Evolutionary conservation across 2,113 vertebrate genomes (phyloP).

Genomic region (Ariopsis seemanni): DNA sequence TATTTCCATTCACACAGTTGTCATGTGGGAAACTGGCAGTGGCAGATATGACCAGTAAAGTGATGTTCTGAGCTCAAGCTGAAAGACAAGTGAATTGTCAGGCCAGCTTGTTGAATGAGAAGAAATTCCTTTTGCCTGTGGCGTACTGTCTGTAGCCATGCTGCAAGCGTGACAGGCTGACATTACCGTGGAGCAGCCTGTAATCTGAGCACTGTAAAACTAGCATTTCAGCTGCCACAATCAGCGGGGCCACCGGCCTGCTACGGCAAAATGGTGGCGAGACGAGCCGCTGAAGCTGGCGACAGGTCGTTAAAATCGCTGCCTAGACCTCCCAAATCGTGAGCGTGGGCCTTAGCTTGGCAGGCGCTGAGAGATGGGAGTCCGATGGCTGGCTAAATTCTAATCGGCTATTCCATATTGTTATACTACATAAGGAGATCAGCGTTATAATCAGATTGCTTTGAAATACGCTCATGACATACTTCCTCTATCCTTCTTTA

Average conservation of each 20-base stretch:
- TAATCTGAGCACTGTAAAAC: slow-evolving; percentile 78
- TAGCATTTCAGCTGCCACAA: slow-evolving; percentile 74
- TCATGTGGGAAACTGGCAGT: slow-evolving; percentile 4
- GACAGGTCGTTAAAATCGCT: slow-evolving; percentile 41
- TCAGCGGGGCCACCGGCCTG: slow-evolving; percentile 66
- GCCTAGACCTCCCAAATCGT: slow-evolving; percentile 40
- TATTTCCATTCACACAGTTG: background rate
- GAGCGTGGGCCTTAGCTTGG: slow-evolving; percentile 51
- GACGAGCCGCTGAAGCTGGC: slow-evolving; percentile 27
- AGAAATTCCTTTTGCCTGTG: slow-evolving; percentile 62
- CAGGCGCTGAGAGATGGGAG: slow-evolving; percentile 60
- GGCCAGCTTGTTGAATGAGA: slow-evolving; percentile 59
- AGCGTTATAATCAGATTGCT: slow-evolving; percentile 82
- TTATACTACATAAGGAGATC: slow-evolving; percentile 80
- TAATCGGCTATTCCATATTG: slow-evolving; percentile 79
- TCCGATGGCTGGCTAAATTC: slow-evolving; percentile 63
- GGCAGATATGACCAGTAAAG: slow-evolving; percentile 8
- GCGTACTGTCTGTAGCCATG: slow-evolving; percentile 70
- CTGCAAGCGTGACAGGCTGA: slow-evolving; percentile 70
- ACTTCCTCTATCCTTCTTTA: slow-evolving; percentile 58
- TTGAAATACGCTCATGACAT: slow-evolving; percentile 74
- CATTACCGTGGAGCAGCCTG: slow-evolving; percentile 71
- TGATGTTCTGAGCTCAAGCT: slow-evolving; percentile 60
- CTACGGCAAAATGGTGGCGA: slow-evolving; percentile 33
- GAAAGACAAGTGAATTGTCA: slow-evolving; percentile 66